Percentiles rank a stretch among this genome's conserved stretches.
These are phyloP conservation scores for Xyliphius kryptos DNA, from an alignment of 2,113 vertebrate genomes.

Conservation along the genomic window DNA sequence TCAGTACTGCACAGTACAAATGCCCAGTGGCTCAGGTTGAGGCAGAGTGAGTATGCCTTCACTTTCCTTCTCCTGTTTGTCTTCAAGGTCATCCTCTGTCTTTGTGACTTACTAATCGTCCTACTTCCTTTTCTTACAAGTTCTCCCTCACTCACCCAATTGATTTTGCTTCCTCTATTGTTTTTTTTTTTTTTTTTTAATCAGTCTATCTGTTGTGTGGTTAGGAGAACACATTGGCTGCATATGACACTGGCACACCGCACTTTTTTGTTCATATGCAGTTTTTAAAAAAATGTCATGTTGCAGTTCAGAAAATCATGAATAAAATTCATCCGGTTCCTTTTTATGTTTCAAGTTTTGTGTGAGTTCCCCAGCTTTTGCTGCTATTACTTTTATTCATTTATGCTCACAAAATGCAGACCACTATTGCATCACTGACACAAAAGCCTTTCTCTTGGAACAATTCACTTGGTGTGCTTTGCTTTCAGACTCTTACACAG, in stretches of 20 bases:
- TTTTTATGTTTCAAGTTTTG: not conserved
- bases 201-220: not conserved
- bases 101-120: not conserved
- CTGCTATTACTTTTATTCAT: not conserved
- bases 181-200: not conserved
- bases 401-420: constrained; percentile 5
- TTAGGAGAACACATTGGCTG: not conserved
- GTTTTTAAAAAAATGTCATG: not conserved
- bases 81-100: not conserved
- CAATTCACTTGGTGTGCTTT: not conserved
- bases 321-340: not conserved
- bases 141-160: not conserved
- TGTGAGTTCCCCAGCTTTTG: not conserved
- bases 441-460: not conserved
- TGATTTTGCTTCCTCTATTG: not conserved
- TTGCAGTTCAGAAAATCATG: not conserved
- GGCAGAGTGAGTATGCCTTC: constrained; percentile 71
- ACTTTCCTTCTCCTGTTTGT: constrained; percentile 11
- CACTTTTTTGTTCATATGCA: not conserved
- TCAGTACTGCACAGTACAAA: constrained; percentile 91
- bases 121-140: not conserved
- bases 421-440: not conserved
- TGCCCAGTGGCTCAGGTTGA: constrained; percentile 84
- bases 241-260: not conserved
- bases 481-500: no score